Evolutionary conservation across 2,888 invertebrate genomes (phyloP).

Genomic region (Hirtodrosophila trivittata): DNA sequence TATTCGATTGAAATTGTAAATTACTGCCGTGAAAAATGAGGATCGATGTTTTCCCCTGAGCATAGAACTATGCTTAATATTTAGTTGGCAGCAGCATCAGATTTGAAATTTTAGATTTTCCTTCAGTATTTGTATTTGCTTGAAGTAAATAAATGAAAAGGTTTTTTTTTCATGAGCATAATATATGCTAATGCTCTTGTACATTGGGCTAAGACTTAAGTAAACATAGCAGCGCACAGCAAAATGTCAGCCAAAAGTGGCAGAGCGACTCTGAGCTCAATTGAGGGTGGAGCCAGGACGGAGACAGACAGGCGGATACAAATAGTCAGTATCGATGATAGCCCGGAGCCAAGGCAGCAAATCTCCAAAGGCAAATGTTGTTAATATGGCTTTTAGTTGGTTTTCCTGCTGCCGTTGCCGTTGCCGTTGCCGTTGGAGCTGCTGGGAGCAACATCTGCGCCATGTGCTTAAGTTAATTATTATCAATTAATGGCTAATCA

Average conservation of each 20-base stretch:
- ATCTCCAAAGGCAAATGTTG: conserved; percentile 36
- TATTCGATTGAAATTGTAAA: too few species aligned
- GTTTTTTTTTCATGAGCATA: neutral
- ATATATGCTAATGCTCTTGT: conserved; percentile 16
- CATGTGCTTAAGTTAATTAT: conserved; percentile 77
- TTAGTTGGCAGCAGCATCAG: too few species aligned
- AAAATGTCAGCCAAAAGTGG: neutral
- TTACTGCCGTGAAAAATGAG: too few species aligned
- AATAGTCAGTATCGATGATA: conserved; percentile 48
- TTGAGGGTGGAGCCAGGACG: neutral
- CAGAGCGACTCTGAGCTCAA: too few species aligned
- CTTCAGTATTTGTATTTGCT: too few species aligned
- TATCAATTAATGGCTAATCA: conserved; percentile 78
- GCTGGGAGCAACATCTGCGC: conserved; percentile 55
- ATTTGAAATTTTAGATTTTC: too few species aligned
- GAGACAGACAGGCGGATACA: conserved; percentile 25
- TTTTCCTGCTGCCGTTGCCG: conserved; percentile 12
- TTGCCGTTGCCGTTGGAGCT: conserved; percentile 14
- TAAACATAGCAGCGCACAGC: neutral
- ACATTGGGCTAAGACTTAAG: neutral
- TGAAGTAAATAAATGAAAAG: neutral
- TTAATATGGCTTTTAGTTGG: conserved; percentile 53
- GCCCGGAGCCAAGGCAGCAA: conserved; percentile 10
- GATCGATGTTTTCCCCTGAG: too few species aligned
- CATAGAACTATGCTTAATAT: too few species aligned